Evolutionary conservation across 2,888 invertebrate genomes (phyloP).

Genomic region (Acleris emargana): DNA sequence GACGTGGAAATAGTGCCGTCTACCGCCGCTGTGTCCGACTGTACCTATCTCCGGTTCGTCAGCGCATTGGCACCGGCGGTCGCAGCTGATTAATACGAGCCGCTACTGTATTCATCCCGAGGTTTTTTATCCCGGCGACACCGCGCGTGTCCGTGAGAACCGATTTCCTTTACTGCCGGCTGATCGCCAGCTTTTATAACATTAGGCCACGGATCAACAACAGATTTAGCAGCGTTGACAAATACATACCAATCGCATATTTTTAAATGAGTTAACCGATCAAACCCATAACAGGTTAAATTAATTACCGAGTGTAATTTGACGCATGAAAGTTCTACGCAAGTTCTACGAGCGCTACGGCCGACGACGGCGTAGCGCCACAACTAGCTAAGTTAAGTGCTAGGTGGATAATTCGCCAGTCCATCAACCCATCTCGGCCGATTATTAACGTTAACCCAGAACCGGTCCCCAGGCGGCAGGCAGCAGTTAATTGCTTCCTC

Average conservation of each 20-base stretch:
- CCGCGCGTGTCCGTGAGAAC: conserved; percentile 78
- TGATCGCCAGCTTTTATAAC: conserved; percentile 7
- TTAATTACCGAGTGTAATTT: no score
- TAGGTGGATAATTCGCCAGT: conserved; percentile 10
- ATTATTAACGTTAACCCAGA: conserved; percentile 7
- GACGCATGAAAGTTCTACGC: not conserved
- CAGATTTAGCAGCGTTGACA: not conserved
- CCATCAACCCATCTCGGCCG: conserved; percentile 14
- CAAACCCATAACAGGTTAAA: no score
- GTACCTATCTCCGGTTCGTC: conserved; percentile 51
- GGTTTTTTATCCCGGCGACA: conserved; percentile 54
- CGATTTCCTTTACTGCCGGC: conserved; percentile 51
- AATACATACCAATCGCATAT: no score
- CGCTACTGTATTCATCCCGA: conserved; percentile 57
- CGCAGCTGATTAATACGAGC: conserved; percentile 68
- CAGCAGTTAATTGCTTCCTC: conserved; percentile 29
- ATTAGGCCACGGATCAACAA: not conserved
- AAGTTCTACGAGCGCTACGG: conserved; percentile 23
- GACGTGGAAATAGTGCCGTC: not conserved
- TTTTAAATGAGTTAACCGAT: no score
- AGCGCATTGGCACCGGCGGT: conserved; percentile 49
- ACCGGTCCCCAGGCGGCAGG: conserved; percentile 20
- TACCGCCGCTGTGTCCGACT: conserved; percentile 40
- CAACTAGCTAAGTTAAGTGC: conserved; percentile 12
- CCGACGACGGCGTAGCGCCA: conserved; percentile 17